These are phyloP conservation scores for Lepus oiostolus DNA, from an alignment of 2,797 vertebrate species.

Conservation along the genomic window DNA sequence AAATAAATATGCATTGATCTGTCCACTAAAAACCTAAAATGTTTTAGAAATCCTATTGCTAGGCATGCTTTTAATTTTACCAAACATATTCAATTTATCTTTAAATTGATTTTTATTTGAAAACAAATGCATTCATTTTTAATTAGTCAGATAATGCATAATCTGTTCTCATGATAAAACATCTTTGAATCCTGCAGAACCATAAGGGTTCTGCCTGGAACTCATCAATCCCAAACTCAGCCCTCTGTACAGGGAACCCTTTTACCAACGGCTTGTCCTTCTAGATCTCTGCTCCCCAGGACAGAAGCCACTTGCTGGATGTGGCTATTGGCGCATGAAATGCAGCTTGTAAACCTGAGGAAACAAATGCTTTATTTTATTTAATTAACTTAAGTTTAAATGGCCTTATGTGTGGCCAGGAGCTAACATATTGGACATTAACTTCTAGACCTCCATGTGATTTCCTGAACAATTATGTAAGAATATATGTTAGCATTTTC, in stretches of 20 bases:
- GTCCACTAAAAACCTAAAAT: not conserved
- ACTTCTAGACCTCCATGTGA: not conserved
- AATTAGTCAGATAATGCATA: not conserved
- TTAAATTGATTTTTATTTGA: no score
- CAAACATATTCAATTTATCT: no score
- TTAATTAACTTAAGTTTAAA: conserved; percentile 31
- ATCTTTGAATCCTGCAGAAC: not conserved
- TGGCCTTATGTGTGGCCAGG: not conserved
- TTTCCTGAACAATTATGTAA: not conserved
- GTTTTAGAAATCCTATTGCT: conserved; percentile 3
- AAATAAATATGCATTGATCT: not conserved
- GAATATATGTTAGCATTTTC: not conserved
- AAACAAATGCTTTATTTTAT: not conserved
- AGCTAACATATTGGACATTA: not conserved
- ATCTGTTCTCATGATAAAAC: not conserved
- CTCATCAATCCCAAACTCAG: not conserved
- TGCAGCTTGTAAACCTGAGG: not conserved
- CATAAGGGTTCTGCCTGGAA: not conserved
- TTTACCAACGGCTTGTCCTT: not conserved
- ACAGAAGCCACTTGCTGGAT: not conserved
- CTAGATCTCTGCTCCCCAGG: not conserved
- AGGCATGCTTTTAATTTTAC: not conserved
- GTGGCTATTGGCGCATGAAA: not conserved
- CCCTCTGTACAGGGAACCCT: not conserved
- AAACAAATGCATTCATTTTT: not conserved